Conservation (phyloP, 1,140 invertebrate species). For the Pantala flavescens region DNA sequence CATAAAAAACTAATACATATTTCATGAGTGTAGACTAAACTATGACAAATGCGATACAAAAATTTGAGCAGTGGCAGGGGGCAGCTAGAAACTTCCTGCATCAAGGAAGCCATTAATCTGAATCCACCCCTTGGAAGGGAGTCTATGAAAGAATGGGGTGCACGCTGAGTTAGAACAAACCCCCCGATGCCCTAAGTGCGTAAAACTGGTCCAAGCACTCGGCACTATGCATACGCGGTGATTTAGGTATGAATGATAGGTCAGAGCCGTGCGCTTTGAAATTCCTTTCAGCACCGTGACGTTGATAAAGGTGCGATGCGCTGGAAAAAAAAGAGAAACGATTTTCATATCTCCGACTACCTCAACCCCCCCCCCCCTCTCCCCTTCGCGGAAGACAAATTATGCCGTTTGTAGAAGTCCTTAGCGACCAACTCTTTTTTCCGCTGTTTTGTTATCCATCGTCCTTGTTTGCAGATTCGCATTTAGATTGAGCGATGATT, state of each 20-base stretch:
- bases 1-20: no score
- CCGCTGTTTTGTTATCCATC: background rate
- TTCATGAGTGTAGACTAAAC: no score
- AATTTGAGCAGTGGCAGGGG: no score
- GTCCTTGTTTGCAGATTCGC: no score
- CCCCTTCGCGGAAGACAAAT: background rate
- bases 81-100: no score
- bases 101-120: no score
- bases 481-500: no score
- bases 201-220: background rate
- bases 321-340: background rate
- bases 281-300: background rate
- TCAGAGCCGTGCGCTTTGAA: background rate
- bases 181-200: no score
- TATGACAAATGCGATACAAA: no score
- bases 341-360: background rate
- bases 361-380: background rate
- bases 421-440: background rate
- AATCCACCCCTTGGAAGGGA: no score
- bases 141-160: no score
- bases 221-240: background rate
- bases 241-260: background rate
- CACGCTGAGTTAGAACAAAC: no score
- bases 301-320: background rate
- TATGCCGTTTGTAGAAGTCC: background rate